Conservation (phyloP, 2,888 invertebrate species). For the Hydroisotoma schaefferi region DNA sequence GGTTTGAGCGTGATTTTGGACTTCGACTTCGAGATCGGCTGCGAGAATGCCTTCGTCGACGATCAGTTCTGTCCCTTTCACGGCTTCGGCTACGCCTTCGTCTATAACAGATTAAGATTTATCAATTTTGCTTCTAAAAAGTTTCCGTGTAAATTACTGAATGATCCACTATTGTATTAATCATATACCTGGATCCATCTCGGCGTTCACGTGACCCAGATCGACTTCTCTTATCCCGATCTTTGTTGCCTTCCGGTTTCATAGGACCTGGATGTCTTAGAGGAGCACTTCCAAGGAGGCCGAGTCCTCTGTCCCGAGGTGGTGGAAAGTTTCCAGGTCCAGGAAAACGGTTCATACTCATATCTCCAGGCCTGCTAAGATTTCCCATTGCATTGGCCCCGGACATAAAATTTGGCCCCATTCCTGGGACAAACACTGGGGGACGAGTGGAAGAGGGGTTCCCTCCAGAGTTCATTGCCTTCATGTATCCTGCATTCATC, state of each 20-base stretch:
- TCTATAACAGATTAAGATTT: constrained; percentile 9
- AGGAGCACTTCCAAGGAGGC: constrained; percentile 2
- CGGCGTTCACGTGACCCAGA: constrained; percentile 36
- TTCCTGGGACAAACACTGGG: no score
- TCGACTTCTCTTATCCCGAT: constrained; percentile 31
- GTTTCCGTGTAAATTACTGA: neutral
- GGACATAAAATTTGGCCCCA: no score
- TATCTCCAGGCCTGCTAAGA: constrained; percentile 7
- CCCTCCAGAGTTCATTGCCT: no score
- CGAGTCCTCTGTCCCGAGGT: constrained; percentile 5
- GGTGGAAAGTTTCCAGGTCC: neutral
- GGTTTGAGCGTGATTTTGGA: constrained; percentile 12
- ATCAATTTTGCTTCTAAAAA: neutral
- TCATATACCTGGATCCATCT: constrained; percentile 19
- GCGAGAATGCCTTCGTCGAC: constrained; percentile 19
- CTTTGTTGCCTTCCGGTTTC: constrained; percentile 1
- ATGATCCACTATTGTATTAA: no score
- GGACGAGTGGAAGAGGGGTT: no score
- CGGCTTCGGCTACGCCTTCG: constrained; percentile 49
- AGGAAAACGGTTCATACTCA: neutral
- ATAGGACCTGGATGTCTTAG: neutral
- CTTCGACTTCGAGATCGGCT: constrained; percentile 23
- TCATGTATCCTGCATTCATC: no score
- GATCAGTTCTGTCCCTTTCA: constrained; percentile 37
- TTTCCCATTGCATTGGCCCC: constrained; percentile 4